These are phyloP conservation scores for Atrina japonica DNA, from an alignment of 2,888 invertebrate genomes.

Conservation along the genomic window DNA sequence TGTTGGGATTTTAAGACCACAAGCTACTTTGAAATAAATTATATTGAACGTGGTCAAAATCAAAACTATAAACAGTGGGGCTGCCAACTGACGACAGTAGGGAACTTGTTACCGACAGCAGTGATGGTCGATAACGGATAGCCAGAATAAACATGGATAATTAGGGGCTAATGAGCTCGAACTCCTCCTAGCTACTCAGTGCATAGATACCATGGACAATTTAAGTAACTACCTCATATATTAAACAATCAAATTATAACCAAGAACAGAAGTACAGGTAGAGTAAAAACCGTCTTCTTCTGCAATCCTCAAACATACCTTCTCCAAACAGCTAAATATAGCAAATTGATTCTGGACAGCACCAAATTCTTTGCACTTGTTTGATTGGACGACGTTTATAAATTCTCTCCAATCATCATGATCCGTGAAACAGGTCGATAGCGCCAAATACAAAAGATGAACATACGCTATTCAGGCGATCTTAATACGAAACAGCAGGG, in stretches of 20 bases:
- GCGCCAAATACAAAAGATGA: no score
- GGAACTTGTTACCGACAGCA: not conserved
- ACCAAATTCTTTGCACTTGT: constrained; percentile 53
- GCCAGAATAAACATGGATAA: constrained; percentile 41
- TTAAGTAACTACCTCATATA: constrained; percentile 6
- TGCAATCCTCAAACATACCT: constrained; percentile 58
- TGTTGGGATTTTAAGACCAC: no score
- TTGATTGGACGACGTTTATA: constrained; percentile 54
- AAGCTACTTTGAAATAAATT: no score
- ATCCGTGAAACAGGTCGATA: no score
- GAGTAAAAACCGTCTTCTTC: constrained; percentile 14
- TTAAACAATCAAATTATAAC: constrained; percentile 10
- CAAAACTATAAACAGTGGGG: no score
- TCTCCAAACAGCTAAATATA: constrained; percentile 70
- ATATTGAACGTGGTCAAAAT: no score
- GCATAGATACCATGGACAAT: not conserved
- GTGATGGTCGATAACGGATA: constrained; percentile 38
- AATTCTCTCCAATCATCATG: constrained; percentile 52
- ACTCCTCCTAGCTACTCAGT: not conserved
- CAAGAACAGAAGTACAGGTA: not conserved
- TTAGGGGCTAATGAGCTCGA: constrained; percentile 14
- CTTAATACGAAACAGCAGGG: no score
- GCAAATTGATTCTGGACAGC: constrained; percentile 67
- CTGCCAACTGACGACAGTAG: no score
- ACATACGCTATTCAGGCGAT: no score